Percentiles rank a stretch among this genome's conserved stretches.
Evolutionary conservation across 2,113 vertebrate genomes (phyloP).

Genomic region (Otocyon megalotis): DNA sequence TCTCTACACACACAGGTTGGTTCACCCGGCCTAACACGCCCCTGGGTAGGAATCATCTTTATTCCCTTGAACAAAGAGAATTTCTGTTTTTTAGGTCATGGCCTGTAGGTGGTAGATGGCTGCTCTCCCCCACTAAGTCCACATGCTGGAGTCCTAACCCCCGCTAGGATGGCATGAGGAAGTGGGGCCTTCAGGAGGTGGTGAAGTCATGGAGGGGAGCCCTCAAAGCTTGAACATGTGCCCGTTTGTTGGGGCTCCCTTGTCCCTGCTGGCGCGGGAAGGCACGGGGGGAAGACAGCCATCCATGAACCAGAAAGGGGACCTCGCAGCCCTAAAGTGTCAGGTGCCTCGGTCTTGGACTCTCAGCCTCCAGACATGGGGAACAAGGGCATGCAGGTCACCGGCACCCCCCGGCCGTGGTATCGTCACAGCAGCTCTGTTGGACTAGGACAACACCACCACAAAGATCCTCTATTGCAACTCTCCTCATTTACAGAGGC

Average conservation of each 20-base stretch:
- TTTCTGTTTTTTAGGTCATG: neutral
- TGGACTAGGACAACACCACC: accelerated
- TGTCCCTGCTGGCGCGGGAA: neutral
- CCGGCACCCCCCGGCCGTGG: accelerated
- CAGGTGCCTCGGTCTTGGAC: accelerated
- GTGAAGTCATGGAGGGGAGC: neutral
- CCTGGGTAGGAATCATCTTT: accelerated
- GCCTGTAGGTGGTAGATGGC: no score
- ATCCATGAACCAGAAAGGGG: neutral
- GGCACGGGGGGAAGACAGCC: no score
- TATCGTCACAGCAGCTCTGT: accelerated
- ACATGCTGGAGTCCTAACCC: no score
- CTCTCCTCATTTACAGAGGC: neutral
- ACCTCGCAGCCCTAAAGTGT: accelerated
- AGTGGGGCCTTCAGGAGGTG: neutral
- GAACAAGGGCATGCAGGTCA: accelerated
- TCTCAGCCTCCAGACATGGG: neutral
- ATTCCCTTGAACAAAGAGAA: neutral
- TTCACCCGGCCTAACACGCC: accelerated
- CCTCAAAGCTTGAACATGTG: neutral
- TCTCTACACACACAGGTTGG: accelerated
- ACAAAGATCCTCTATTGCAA: neutral
- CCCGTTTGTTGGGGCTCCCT: no score
- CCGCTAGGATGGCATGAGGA: accelerated
- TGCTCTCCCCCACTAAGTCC: no score